phyloP scores from a whole-genome alignment of 2,888 invertebrate species.

The Invenusta paracnida region DNA sequence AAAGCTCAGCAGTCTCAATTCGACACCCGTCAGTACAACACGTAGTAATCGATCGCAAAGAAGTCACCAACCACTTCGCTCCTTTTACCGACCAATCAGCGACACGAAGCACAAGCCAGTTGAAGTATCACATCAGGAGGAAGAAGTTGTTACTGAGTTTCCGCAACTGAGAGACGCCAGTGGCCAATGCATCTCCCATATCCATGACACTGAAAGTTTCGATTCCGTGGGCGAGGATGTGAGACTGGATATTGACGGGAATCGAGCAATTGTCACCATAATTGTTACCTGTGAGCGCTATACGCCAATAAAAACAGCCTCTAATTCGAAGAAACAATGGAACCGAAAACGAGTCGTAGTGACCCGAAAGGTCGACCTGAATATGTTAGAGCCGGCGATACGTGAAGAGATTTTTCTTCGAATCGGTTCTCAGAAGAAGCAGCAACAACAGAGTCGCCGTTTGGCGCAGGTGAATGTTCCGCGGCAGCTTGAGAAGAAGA shows the following conservation, averaged over 20 bases:
- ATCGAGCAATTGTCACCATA: background rate
- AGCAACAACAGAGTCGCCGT: too few relatives aligned
- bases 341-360: background rate
- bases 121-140: background rate
- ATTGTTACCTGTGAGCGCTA: background rate
- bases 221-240: background rate
- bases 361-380: background rate
- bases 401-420: too few relatives aligned
- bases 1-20: background rate
- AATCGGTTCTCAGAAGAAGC: too few relatives aligned
- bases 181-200: background rate
- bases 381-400: background rate
- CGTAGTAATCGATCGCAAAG: background rate
- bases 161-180: background rate
- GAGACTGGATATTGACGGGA: background rate
- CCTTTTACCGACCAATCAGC: background rate
- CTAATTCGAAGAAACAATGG: background rate
- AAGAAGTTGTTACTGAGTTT: background rate
- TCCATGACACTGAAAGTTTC: background rate
- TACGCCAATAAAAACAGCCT: too few relatives aligned
- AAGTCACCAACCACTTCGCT: background rate
- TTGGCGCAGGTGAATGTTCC: too few relatives aligned
- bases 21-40: background rate
- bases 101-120: background rate
- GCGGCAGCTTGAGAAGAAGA: background rate